phyloP scores from a whole-genome alignment of 2,113 vertebrate genomes.

The Asarcornis scutulata region DNA sequence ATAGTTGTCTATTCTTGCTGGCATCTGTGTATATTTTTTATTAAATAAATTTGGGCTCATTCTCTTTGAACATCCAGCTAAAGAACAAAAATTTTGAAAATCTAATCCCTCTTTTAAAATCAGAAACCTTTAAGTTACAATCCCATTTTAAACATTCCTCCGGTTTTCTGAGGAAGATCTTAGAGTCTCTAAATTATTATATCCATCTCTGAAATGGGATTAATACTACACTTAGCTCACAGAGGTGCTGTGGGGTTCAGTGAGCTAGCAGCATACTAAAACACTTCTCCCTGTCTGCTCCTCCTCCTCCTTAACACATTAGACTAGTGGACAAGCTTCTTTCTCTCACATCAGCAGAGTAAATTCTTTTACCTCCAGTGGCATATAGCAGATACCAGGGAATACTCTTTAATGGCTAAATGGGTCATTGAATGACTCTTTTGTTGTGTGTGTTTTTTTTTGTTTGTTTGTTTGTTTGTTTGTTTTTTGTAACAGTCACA shows the following conservation, averaged over 20 bases:
- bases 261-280: neutral
- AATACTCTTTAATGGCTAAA: neutral
- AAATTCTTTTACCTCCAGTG: neutral
- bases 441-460: too few relatives aligned
- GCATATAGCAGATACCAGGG: neutral
- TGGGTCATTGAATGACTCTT: neutral
- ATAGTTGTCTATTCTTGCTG: neutral
- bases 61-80: neutral
- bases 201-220: neutral
- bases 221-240: neutral
- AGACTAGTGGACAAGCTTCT: neutral
- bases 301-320: neutral
- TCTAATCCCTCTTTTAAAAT: neutral
- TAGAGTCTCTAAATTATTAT: neutral
- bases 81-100: neutral
- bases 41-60: neutral
- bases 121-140: neutral
- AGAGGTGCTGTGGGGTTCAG: neutral
- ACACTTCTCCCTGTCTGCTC: neutral
- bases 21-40: neutral
- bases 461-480: neutral
- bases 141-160: neutral
- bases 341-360: neutral
- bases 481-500: neutral
- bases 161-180: neutral